Evolutionary conservation across 2,888 invertebrate species (phyloP).

Genomic region (Capitulum mitella): DNA sequence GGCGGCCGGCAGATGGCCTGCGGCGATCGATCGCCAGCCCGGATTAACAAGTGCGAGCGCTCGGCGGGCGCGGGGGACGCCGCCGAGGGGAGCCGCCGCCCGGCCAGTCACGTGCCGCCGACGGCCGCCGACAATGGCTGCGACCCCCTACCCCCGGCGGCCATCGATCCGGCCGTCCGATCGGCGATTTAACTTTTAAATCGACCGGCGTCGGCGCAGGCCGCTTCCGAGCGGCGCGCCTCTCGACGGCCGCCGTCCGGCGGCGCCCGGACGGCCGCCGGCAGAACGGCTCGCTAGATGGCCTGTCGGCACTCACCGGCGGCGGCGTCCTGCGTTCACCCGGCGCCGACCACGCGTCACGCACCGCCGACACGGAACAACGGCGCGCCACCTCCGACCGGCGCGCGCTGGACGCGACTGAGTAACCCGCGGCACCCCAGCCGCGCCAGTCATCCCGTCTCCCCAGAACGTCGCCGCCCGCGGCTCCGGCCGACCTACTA

Average conservation of each 20-base stretch:
- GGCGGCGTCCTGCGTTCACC: too few relatives aligned
- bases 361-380: too few relatives aligned
- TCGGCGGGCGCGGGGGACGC: background rate
- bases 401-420: background rate
- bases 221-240: too few relatives aligned
- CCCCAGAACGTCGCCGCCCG: background rate
- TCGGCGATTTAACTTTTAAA: slow-evolving; percentile 18
- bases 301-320: too few relatives aligned
- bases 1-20: slow-evolving; percentile 1
- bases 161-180: background rate
- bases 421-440: background rate
- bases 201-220: background rate
- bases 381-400: too few relatives aligned
- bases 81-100: background rate
- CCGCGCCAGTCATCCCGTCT: background rate
- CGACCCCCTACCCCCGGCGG: background rate
- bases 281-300: background rate
- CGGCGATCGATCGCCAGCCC: background rate
- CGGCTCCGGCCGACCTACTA: background rate
- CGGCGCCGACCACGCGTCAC: too few relatives aligned
- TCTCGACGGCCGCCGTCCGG: too few relatives aligned
- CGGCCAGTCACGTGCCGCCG: background rate
- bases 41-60: slow-evolving; percentile 21
- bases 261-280: background rate
- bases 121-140: background rate